phyloP scores from a whole-genome alignment of 2,888 invertebrate species.

The Tryphoninae sp. region DNA sequence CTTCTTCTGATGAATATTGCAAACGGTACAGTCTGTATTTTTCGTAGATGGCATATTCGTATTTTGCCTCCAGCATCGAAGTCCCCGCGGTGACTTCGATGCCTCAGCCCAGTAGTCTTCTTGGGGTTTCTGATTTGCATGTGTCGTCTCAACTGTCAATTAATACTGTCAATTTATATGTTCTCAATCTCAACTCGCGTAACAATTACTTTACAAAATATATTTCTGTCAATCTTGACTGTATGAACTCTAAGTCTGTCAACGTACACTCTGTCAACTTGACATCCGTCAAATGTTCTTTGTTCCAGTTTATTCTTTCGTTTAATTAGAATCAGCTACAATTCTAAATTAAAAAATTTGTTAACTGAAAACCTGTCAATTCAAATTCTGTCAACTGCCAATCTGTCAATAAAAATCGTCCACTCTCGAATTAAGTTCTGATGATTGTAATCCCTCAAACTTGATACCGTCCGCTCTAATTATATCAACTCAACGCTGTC shows the following conservation, averaged over 20 bases:
- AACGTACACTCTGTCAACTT: no score
- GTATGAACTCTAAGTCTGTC: background rate
- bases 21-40: background rate
- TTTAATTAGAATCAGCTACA: no score
- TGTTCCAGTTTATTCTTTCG: no score
- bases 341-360: no score
- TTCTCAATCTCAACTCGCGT: background rate
- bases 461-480: no score
- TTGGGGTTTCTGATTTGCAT: background rate
- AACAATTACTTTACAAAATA: background rate
- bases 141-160: background rate
- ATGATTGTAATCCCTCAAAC: no score
- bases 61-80: slow-evolving; percentile 64
- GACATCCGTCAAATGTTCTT: no score
- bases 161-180: background rate
- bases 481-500: no score
- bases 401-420: no score
- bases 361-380: no score
- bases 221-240: background rate
- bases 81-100: slow-evolving; percentile 62
- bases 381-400: no score
- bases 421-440: no score
- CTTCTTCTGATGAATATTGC: background rate
- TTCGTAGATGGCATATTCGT: background rate
- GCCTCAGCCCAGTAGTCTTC: slow-evolving; percentile 21